Conservation (phyloP, 2,113 vertebrate genomes). For the Rhinolophus sinicus region DNA sequence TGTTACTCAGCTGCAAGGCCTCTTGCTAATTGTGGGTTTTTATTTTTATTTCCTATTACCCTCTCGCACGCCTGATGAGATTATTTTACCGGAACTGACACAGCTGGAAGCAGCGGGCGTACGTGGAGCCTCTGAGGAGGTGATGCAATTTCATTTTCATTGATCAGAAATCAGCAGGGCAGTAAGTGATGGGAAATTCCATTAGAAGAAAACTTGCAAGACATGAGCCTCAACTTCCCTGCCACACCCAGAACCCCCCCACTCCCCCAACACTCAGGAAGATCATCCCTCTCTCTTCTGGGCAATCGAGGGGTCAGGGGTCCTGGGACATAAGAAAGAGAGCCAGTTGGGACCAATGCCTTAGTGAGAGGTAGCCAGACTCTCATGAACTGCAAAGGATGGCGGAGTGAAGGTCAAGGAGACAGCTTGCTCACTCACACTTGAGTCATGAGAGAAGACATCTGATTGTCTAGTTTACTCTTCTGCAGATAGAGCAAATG, state of each 20-base stretch:
- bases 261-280: not conserved
- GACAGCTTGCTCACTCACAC: not conserved
- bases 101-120: conserved; percentile 89
- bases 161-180: conserved; percentile 93
- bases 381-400: not conserved
- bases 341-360: not conserved
- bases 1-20: conserved; percentile 84
- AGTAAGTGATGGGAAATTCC: conserved; percentile 93
- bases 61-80: conserved; percentile 89
- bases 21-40: conserved; percentile 89
- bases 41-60: conserved; percentile 92
- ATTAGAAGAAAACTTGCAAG: conserved; percentile 86
- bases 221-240: conserved; percentile 79
- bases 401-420: not conserved
- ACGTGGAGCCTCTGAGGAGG: conserved; percentile 89
- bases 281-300: not conserved
- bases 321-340: not conserved
- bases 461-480: not conserved
- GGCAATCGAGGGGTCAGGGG: not conserved
- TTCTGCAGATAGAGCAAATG: not conserved
- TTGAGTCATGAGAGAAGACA: not conserved
- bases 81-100: conserved; percentile 93
- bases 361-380: not conserved
- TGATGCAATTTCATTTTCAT: conserved; percentile 93
- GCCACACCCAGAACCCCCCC: conserved; percentile 76